Evolutionary conservation across 2,888 invertebrate species (phyloP), one percentile per base, ranked within the genome.

Genomic region (Poecilus cupreus): DNA sequence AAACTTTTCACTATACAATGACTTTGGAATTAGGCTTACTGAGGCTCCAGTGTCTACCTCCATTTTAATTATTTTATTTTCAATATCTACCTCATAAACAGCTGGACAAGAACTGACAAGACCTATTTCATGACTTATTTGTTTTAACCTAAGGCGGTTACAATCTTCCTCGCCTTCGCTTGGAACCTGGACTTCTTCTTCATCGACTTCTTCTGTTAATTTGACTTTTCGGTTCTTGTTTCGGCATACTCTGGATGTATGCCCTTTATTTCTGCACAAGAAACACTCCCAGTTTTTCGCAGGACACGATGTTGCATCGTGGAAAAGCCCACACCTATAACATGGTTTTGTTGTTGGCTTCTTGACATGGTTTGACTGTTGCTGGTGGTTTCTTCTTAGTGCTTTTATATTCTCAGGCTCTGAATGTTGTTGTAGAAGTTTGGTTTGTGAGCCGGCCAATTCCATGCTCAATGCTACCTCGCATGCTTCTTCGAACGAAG

Each of bases 21-120:
- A 39, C 10, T 49, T 20, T 13, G 72, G 49, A 49, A 77, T 77
- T 32, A 80, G 8, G 16, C 76, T 51, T 39, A 74, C 32, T 10
- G 22, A 16, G 6, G 75, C 80, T 20, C 51, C 80, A 10, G 74
- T 26, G 37, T 80, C 80, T 32, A 80, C 32, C 32, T 80, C 80
- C 72, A 80, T 49, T 77, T 76, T 16, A 24, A 72, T 11, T 22
- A 37, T 2, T 16, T 24, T 16, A 39, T 32, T 13, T 26, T 37
- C 68, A 54, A 54, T 54, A 54, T 8, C 51, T 54, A 54, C 51
- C 20, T 54, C 51, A 54, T 54, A 54, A 18, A 54, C 51, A 20
- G 51, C 51, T 54, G 51, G 51, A 54, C 16, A 54, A 6, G 51
- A 20, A 18, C 13, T 54, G 39, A 3, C 26, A 16, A 39, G 4